Base-by-base conservation (phyloP, 2,888 invertebrate species). In the Colletes collaris region DNA sequence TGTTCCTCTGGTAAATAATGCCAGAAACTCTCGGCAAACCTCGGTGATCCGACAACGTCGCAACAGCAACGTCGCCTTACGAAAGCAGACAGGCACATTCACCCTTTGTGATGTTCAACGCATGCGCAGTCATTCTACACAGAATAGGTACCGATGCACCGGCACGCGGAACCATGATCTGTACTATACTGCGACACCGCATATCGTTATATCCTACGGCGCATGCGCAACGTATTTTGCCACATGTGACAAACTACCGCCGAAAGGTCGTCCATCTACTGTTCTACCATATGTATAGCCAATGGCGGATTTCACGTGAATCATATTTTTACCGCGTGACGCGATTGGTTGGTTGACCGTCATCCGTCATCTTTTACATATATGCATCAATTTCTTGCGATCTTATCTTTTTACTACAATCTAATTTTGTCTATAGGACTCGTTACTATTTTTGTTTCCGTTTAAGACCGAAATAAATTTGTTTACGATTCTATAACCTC, bases 41-140 rank as follows among this genome's bases (percentile, higher is more conserved):
- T 62, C 46, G 50, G 44, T 44, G 65, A 68, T 68, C 59, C 44
- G 79, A 79, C 83, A 85, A 85, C 85, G 65, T 80, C 66, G 81
- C 76, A 60, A 53, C 27, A 62, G 83, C 85, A 86, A 84, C 79
- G 76, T 68, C 74, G 87, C 84, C 68, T 84, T 87, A 84, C 86
- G 84, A 80, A 84, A 84, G 85, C 81, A 83, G 83, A 79, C 86
- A 88, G 87, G 85, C 87, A 77, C 89, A 87, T 89, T 89, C 86
- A 88, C 89, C 89, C 87, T 87, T 84, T 79, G 71, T 69, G 79
- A 75, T 81, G 78, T 73, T 58, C 68, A 35, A 82, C 87, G 86
- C 88, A 80, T 87, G 89, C 90, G 88, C 86, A 70, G 40, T 82
- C 79, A 77, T 84, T 79, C 65, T 59, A 66, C 60, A 66, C 46